Evolutionary conservation across 2,888 invertebrate genomes (phyloP).

Genomic region (Tanypteryx hageni): DNA sequence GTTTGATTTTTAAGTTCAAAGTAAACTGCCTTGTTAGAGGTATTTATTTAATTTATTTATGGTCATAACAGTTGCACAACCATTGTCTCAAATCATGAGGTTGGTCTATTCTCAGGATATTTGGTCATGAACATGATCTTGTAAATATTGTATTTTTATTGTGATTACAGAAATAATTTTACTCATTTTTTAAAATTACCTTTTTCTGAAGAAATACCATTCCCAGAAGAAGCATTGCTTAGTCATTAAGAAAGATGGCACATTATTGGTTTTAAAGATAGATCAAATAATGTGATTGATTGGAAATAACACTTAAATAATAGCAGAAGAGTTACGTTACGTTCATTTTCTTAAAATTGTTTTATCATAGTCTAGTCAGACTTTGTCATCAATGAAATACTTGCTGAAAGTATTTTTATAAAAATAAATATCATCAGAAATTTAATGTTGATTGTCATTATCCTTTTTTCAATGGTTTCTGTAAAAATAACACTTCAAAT

Average conservation of each 20-base stretch:
- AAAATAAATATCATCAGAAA: conserved; percentile 46
- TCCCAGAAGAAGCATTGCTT: conserved; percentile 54
- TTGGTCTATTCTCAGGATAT: conserved; percentile 64
- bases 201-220: conserved; percentile 39
- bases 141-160: conserved; percentile 61
- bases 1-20: conserved; percentile 46
- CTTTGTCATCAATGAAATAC: conserved; percentile 51
- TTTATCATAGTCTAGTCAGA: conserved; percentile 61
- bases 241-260: conserved; percentile 30
- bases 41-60: conserved; percentile 64
- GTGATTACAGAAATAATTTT: conserved; percentile 23
- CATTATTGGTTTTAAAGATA: conserved; percentile 1
- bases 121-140: conserved; percentile 57
- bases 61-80: conserved; percentile 47
- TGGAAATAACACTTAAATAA: conserved; percentile 20
- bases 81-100: conserved; percentile 53
- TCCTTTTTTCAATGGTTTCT: conserved; percentile 38
- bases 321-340: neutral
- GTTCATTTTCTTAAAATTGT: neutral
- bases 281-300: neutral
- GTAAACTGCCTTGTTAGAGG: conserved; percentile 55
- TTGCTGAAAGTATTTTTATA: conserved; percentile 60
- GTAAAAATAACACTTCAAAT: neutral
- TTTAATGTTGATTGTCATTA: conserved; percentile 18
- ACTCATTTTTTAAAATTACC: conserved; percentile 21